These are phyloP conservation scores for Athalia rosae DNA, from an alignment of 2,888 invertebrate species.

Conservation along the genomic window DNA sequence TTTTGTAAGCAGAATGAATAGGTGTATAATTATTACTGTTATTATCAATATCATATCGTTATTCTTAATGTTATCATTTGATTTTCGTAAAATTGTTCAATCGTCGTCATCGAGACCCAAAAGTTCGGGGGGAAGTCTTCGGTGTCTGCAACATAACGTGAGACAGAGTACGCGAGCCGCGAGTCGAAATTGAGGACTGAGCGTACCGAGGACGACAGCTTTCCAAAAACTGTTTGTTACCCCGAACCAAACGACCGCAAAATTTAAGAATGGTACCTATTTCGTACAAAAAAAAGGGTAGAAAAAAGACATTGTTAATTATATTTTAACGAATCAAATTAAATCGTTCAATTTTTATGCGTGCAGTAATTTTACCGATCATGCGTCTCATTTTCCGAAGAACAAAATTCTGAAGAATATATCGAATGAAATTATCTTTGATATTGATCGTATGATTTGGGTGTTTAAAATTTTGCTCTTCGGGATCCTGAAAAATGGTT, in stretches of 20 bases:
- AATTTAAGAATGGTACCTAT: conserved; percentile 90
- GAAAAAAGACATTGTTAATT: no score
- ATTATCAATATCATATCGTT: conserved; percentile 47
- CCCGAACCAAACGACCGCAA: conserved; percentile 95
- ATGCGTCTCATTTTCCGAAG: no score
- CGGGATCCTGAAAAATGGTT: no score
- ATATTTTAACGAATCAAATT: no score
- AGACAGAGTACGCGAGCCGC: conserved; percentile 91
- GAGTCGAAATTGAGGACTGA: conserved; percentile 95
- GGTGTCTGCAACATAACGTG: conserved; percentile 91
- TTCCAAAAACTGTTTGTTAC: conserved; percentile 97
- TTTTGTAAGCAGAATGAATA: conserved; percentile 16
- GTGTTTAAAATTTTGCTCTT: no score
- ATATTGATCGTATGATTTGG: no score
- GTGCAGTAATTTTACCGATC: no score
- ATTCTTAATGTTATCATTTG: conserved; percentile 26
- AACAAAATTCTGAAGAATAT: no score
- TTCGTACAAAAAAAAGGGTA: conserved; percentile 48
- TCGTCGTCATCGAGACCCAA: conserved; percentile 92
- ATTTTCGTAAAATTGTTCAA: conserved; percentile 70
- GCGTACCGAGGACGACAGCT: conserved; percentile 89
- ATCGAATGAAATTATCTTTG: no score
- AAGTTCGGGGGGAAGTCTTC: conserved; percentile 89
- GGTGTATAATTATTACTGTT: conserved; percentile 41
- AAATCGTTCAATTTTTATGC: no score